These are phyloP conservation scores for Ptilonorhynchus violaceus DNA, from an alignment of 2,113 vertebrate genomes.

Conservation along the genomic window DNA sequence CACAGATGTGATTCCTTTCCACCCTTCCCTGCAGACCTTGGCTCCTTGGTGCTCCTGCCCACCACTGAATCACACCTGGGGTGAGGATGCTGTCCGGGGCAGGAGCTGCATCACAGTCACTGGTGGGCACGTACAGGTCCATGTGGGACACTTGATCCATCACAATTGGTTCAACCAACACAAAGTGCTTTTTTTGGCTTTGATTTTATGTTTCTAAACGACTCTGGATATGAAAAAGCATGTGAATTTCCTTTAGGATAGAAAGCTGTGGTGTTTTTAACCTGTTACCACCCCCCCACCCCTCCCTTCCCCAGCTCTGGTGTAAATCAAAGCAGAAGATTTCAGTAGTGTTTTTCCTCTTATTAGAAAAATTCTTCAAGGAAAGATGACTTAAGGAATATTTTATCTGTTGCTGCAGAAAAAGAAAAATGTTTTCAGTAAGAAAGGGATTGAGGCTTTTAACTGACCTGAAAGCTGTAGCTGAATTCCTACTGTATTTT, in stretches of 20 bases:
- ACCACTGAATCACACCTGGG: not conserved
- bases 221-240: not conserved
- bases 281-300: rapidly evolving
- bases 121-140: rapidly evolving
- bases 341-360: not conserved
- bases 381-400: not conserved
- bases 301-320: not conserved
- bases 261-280: not conserved
- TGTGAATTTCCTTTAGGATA: not conserved
- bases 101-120: not conserved
- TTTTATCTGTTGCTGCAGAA: not conserved
- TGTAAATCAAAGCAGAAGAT: not conserved
- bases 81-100: too few relatives aligned
- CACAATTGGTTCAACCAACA: not conserved
- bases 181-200: not conserved
- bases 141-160: not conserved
- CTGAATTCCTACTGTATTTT: not conserved
- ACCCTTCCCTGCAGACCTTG: not conserved
- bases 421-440: not conserved
- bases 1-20: not conserved
- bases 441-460: not conserved
- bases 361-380: not conserved
- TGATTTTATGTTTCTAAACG: not conserved
- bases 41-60: not conserved
- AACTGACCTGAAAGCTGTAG: not conserved